Percentiles rank a stretch among this genome's conserved stretches.
phyloP scores from a whole-genome alignment of 2,888 invertebrate genomes.

The Biston betularia region DNA sequence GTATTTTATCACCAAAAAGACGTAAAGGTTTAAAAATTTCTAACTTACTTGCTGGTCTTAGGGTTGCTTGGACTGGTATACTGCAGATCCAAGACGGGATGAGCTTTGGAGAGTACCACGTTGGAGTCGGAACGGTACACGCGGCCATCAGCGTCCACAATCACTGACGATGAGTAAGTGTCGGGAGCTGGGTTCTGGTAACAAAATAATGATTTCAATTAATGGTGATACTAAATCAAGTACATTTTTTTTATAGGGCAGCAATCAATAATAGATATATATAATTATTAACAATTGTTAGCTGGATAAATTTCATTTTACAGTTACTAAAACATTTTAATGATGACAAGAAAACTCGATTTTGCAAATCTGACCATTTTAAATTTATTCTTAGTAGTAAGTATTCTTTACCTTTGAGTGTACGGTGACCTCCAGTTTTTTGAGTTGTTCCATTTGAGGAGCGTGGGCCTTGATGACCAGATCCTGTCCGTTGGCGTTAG shows the following conservation, averaged over 20 bases:
- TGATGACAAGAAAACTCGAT: no score
- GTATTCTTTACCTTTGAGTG: conserved; percentile 69
- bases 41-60: conserved; percentile 69
- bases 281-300: no score
- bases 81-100: conserved; percentile 85
- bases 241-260: background rate
- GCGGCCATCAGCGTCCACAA: conserved; percentile 85
- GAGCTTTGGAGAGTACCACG: conserved; percentile 81
- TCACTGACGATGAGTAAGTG: conserved; percentile 65
- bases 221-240: no score
- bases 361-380: no score
- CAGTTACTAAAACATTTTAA: no score
- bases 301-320: no score
- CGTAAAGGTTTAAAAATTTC: background rate
- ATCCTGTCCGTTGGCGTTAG: conserved; percentile 59
- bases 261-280: no score
- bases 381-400: no score
- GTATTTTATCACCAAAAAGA: no score
- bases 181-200: conserved; percentile 72
- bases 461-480: conserved; percentile 61
- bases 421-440: conserved; percentile 79
- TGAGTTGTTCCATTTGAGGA: conserved; percentile 79
- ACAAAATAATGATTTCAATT: background rate
- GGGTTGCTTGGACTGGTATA: conserved; percentile 80
- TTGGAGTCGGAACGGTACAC: conserved; percentile 85